Conservation (phyloP, 2,113 vertebrate species). For the Dolichallabes microphthalmus region DNA sequence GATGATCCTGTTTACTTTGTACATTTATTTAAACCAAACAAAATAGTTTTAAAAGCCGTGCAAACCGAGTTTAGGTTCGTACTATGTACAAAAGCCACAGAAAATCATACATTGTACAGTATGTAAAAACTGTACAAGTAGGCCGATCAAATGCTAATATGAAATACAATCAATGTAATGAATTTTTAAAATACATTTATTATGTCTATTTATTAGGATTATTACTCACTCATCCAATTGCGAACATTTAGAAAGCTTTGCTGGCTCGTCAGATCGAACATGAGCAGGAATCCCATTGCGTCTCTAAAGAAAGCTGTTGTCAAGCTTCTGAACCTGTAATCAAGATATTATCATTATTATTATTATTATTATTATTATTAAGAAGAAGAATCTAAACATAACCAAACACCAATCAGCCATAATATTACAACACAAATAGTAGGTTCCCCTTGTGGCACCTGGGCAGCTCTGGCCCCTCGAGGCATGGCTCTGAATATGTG, state of each 20-base stretch:
- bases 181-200: neutral
- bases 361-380: neutral
- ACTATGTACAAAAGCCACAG: too few species aligned
- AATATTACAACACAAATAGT: too few species aligned
- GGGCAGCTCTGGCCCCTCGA: too few species aligned
- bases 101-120: too few species aligned
- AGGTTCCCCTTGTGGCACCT: too few species aligned
- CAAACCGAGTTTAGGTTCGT: too few species aligned
- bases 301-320: slow-evolving; percentile 95
- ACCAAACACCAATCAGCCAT: neutral
- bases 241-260: slow-evolving; percentile 96
- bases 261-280: slow-evolving; percentile 96
- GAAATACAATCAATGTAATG: neutral
- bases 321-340: slow-evolving; percentile 80
- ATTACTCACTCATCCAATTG: slow-evolving; percentile 94
- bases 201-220: neutral
- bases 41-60: too few species aligned
- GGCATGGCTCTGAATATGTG: too few species aligned
- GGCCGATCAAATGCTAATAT: neutral
- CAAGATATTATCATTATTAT: neutral
- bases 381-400: neutral
- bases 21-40: too few species aligned
- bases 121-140: too few species aligned
- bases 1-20: too few species aligned
- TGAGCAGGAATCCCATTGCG: slow-evolving; percentile 94